Conservation (phyloP, 2,797 vertebrate genomes). For the Falco novaeseelandiae region DNA sequence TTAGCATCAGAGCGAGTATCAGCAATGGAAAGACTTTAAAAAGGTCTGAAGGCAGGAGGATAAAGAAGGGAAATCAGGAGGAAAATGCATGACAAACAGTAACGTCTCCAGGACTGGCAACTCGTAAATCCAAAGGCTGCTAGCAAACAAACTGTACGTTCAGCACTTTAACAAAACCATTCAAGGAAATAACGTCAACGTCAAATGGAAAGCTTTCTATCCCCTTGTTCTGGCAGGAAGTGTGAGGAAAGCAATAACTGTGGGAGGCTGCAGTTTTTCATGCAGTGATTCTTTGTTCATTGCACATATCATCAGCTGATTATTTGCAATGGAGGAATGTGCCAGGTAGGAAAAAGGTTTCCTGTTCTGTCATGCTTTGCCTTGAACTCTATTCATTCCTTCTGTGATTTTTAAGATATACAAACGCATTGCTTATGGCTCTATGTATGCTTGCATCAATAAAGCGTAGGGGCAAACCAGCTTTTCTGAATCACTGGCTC, state of each 20-base stretch:
- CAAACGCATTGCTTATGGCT: not conserved
- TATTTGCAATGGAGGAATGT: not conserved
- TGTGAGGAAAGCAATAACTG: slow-evolving; percentile 14
- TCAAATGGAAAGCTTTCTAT: slow-evolving; percentile 56
- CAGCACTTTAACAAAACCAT: slow-evolving; percentile 65
- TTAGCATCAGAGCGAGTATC: slow-evolving; percentile 11
- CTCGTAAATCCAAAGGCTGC: slow-evolving; percentile 60
- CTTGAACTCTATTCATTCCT: not conserved
- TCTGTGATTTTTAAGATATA: not conserved
- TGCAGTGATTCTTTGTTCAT: slow-evolving; percentile 26
- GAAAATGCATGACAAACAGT: slow-evolving; percentile 66
- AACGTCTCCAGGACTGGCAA: slow-evolving; percentile 36
- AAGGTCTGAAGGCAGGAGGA: slow-evolving; percentile 45
- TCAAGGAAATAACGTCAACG: slow-evolving; percentile 57
- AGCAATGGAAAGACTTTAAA: slow-evolving; percentile 38
- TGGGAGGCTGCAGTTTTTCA: slow-evolving; percentile 42
- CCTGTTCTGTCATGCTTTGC: not conserved
- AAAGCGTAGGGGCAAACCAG: not conserved
- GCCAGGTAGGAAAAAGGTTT: not conserved
- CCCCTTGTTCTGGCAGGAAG: slow-evolving; percentile 43
- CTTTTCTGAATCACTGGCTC: not conserved
- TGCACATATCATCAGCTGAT: not conserved
- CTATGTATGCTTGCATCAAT: not conserved
- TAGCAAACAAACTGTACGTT: slow-evolving; percentile 43
- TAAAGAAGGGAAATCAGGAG: slow-evolving; percentile 46